phyloP scores from a whole-genome alignment of 2,113 vertebrate species.

The Addax nasomaculatus region DNA sequence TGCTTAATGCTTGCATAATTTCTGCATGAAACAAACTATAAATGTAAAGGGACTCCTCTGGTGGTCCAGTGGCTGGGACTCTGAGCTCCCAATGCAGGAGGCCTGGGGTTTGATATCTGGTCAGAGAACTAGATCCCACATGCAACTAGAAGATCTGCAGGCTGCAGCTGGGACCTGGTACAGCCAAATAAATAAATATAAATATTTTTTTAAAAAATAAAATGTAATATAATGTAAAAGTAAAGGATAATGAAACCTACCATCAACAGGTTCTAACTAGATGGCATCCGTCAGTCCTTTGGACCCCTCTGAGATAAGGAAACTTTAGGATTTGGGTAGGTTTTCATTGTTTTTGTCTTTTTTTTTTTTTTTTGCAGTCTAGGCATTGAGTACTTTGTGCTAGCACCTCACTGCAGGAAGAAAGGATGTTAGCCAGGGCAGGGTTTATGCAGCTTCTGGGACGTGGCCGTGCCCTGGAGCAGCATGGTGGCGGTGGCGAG shows the following conservation, averaged over 20 bases:
- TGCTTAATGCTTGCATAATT: background rate
- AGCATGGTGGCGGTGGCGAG: background rate
- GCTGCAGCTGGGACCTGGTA: background rate
- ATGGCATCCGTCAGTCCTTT: background rate
- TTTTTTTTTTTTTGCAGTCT: background rate
- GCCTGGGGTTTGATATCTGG: background rate
- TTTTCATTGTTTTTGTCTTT: background rate
- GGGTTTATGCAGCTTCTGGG: background rate
- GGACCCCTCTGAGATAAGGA: background rate
- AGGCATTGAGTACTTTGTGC: background rate
- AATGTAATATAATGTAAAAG: background rate
- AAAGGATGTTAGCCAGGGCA: background rate
- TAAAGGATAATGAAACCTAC: background rate
- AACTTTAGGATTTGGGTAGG: background rate
- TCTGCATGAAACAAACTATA: background rate
- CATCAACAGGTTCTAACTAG: background rate
- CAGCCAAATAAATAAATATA: background rate
- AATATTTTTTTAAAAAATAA: background rate
- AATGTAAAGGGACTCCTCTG: background rate
- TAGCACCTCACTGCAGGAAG: background rate
- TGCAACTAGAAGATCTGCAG: background rate
- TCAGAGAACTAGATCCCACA: background rate
- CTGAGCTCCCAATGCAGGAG: background rate
- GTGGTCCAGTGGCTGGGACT: background rate
- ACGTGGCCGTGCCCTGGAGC: rapidly evolving